Evolutionary conservation across 1,140 invertebrate genomes (phyloP), one percentile per base, ranked within the genome.

Genomic region (Ceratina japonica): DNA sequence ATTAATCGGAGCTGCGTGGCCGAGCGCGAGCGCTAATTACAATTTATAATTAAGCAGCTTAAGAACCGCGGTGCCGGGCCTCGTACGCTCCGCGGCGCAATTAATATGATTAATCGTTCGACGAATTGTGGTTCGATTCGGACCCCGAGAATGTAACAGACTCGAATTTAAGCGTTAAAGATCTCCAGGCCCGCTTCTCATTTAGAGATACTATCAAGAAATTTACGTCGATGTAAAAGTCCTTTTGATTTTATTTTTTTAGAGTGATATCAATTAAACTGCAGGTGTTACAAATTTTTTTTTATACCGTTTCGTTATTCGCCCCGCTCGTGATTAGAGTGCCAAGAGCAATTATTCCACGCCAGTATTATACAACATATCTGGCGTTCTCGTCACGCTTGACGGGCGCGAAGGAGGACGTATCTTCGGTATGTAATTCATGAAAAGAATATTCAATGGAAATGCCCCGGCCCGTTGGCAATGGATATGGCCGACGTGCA

Each of bases 11-110:
- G 83, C 88, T 86, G 83, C 87, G 84, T 82, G 85, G 85, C 87
- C 83, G 78, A 44, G 37, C 80, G 75, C 87, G 79, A 81, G 85
- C 87, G 86, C 88, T 92, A 91, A 92, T 92, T 92, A 92, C 91
- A 91, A 90, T 91, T 92, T 91, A 91, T 91, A 92, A 92, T 92
- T 91, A 92, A 92, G 82, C 85, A 89, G 86, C 85, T 89, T 81
- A 87, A 89, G 87, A 44, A 87, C 88, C 84, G 83, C 74, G 76
- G 77, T 75, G 81, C 75, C 73, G 80, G 66, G 63, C 68, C 66
- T 72, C 82, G 78, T 79, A 81, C 74, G 56, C 61, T 84, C 62
- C 86, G 85, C 71, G 65, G 77, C 70, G 88, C 89, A 91, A 91
- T 91, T 91, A 90, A 89, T 88, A 87, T 91, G 90, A 91, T 91